Evolutionary conservation across 2,888 invertebrate species (phyloP), one percentile per base, ranked within the genome.

Genomic region (Latrodectus hesperus): DNA sequence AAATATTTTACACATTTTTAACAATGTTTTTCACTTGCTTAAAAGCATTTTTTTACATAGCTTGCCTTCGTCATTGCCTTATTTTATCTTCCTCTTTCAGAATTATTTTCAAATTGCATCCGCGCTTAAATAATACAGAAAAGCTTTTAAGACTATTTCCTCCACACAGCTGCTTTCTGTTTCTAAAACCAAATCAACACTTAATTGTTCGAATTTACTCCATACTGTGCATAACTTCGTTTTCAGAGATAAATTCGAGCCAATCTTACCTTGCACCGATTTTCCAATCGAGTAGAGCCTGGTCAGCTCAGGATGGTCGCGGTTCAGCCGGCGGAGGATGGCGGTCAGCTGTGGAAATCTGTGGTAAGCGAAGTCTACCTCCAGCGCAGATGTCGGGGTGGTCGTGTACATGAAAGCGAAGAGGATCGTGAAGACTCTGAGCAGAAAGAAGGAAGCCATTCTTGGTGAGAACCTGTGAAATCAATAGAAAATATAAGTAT

Each of bases 241-340:
- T 60, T 60, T 60, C 60, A 12, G 16, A 55, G 14, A 5, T 55
- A 55, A 55, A 14, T 2, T 55, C 14, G 1, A 55, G 55, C 1
- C 9, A 17, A 52, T 60, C 91, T 90, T 93, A 96, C 96, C 97
- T 95, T 97, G 96, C 9, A 97, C 96, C 55, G 97, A 97, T 92
- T 97, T 97, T 88, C 98, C 98, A 91, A 98, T 96, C 85, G 97
- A 97, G 93, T 98, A 98, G 51, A 98, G 94, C 0, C 97, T 96
- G 0, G 98, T 97, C 90, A 98, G 94, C 90, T 96, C 95, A 0
- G 98, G 97, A 93, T 96, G 96, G 74, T 94, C 94, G 16, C 96
- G 94, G 84, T 96, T 96, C 55, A 97, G 95, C 12, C 95, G 94
- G 91, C 96, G 94, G 82, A 98, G 93, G 92, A 96, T 96, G 90